Base-by-base conservation (phyloP, 1,140 invertebrate species). In the Holcopasites calliopsidis region DNA sequence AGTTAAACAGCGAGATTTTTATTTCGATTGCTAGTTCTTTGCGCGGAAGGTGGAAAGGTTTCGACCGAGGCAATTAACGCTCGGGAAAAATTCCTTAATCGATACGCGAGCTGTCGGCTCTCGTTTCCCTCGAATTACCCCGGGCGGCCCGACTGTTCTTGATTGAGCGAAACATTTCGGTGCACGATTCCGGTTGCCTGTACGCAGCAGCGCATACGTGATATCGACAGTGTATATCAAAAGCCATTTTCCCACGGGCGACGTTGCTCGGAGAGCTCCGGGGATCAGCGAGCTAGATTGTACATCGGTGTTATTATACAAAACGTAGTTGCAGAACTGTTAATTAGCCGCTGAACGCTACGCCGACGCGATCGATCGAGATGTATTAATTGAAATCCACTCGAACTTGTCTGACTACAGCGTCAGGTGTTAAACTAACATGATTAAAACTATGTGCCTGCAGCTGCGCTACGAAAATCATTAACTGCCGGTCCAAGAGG, bases 171-270 rank as follows among this genome's bases (percentile, higher is more conserved):
- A 61, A 71, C 57, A 61, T 71, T 60, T 71, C 28, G 55, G 31
- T 21, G 0, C 2, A 13, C 18, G 55, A 71, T 60, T 62, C 11
- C 57, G 13, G 1, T 28, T 10, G 54, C 35, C 35, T 21, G 21
- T 26, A 44, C 21, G 33, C 3, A 3, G 3, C 16, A 4, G 47
- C 16, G 13, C 28, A 31, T 35, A 47, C 68, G 16, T 70, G 68
- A 57, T 70, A 70, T 70, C 68, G 68, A 70, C 68, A 70, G n/a
- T n/a, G 60, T 38, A 49, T 60, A 70, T 70, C 68, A 71, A 42
- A 60, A 61, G 57, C 68, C 28, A 47, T 64, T 49, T 60, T 72
- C 58, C 69, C 69, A 60, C 44, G 57, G 26, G 69, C 69, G 33
- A 71, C 69, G 69, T 62, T 33, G 44, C 23, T 40, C 28, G 11